Evolutionary conservation across 2,797 vertebrate genomes (phyloP), one percentile per base, ranked within the genome.

Genomic region (Lophius americanus): DNA sequence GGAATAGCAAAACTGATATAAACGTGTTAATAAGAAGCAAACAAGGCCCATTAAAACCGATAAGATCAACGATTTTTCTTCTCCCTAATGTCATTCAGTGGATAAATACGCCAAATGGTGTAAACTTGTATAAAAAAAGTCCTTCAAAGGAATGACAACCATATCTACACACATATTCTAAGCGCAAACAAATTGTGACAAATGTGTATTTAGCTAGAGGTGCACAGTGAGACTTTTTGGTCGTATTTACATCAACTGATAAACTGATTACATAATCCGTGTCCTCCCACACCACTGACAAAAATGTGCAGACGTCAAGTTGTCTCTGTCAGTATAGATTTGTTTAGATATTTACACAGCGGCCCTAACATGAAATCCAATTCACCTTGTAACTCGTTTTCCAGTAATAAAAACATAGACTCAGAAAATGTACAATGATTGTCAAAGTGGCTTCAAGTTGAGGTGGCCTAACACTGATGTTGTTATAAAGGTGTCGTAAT

Each of bases 351-450:
- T 93, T 91, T 93, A 94, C 92, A 93, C 60, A 87, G 80, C 80
- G 83, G 81, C 81, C 69, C 8, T 56, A 49, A 39, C 60, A 57
- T 75, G 64, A 60, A 68, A 85, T 80, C 70, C 53, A 82, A 75
- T 85, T 85, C 65, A 64, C 61, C 72, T 81, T 71, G 64, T 82
- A 61, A 68, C 64, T 88, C 73, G 52, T 74, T 82, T 91, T 93
- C 91, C 93, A 94, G 92, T 92, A 90, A 91, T 85, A 87, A 60
- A 85, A 87, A 91, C 76, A 79, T 68, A 85, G 60, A 79, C 77
- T 77, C 52, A 66, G 44, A 72, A 79, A 85, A 70, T 75, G 79
- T 78, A 78, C 65, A 70, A 76, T 69, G 66, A 70, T 75, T 74
- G 74, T 78, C 82, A 77, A 65, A 75, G 73, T 65, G 70, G 85